Evolutionary conservation across 1,140 invertebrate genomes (phyloP), one percentile per base, ranked within the genome.

Genomic region (Megalopta genalis): DNA sequence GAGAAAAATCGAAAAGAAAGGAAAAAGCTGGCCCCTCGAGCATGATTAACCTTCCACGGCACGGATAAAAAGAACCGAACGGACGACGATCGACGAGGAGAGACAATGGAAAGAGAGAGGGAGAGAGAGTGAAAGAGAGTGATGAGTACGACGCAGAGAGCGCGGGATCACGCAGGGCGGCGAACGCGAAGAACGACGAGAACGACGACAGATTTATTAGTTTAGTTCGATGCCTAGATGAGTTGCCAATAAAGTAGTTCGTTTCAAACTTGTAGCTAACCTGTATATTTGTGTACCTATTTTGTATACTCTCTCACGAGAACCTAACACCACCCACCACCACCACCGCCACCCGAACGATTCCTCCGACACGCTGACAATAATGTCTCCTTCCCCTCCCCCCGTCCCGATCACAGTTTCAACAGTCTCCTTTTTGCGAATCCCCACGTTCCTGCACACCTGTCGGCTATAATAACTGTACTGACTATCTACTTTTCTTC

Each of bases 161-260:
- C 78, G 25, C 27, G 65, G 49, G 67, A 82, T 49, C 71, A 86
- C 70, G 80, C 79, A 75, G 77, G 72, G 67, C 67, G 77, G 80
- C 84, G 76, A 62, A 85, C 83, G 66, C 76, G 73, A 72, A 85
- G 71, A 79, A 81, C 65, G 70, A 77, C 78, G 70, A 74, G 66
- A 66, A 85, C 49, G n/a, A 57, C 64, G 70, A 86, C 82, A 66
- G 80, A 83, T 80, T 57, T 8, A 59, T 64, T 92, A 93, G 90
- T 89, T 91, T 92, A 92, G 91, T 83, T 91, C 80, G 86, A 91
- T 92, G 91, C 91, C 89, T 92, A 92, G 91, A 91, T 86, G 89
- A 91, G 91, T 92, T 92, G 92, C 92, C 91, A 93, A 93, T 93
- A 93, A 93, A 93, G 92, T 93, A 93, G 92, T 91, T 87, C 60